Base-by-base conservation (phyloP, 1,140 invertebrate genomes). In the Drosophila watanabei region DNA sequence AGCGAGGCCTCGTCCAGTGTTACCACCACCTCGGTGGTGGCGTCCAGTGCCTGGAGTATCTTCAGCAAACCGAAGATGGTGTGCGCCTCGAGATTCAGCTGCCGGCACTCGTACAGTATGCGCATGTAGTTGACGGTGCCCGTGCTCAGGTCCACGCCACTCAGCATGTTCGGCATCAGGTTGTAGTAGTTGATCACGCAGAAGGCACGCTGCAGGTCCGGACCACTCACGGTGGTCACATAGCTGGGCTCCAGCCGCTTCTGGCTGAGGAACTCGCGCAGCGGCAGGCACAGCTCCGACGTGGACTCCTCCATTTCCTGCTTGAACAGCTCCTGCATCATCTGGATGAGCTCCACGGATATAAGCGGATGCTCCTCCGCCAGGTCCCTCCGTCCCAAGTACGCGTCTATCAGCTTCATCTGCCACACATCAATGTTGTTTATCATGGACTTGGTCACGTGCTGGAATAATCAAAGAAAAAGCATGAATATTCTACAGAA, bases 141-240 rank as follows among this genome's bases (percentile, higher is more conserved):
- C 35, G 58, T 63, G 41, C 60, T 78, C 13, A 87, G 48, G 65
- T 91, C 79, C 9, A 93, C 64, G n/a, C 88, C 91, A 43, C 79
- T 88, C 35, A 94, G 69, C 39, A 93, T 86, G 37, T 93, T 90
- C 18, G 92, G 92, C 16, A 95, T 94, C 58, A 96, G 90, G 84
- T 95, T 95, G 70, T 95, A 94, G 87, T 94, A 96, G 60, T 95
- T 95, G 14, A 95, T 91, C 68, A 95, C 96, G 14, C 94, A 93
- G 8, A 94, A 94, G 28, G 96, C 84, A 59, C 73, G 88, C 93
- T 64, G 88, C 75, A 79, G n/a, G 39, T 93, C 92, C 18, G 76
- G 75, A 0, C 75, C 68, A 49, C 75, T 79, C 2, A 93, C 70
- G 10, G 80, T 80, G n/a, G 80, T 59, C 59, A 92, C 75, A 57